These are phyloP conservation scores for Plemyria rubiginata DNA, from an alignment of 2,888 invertebrate species.

Conservation along the genomic window DNA sequence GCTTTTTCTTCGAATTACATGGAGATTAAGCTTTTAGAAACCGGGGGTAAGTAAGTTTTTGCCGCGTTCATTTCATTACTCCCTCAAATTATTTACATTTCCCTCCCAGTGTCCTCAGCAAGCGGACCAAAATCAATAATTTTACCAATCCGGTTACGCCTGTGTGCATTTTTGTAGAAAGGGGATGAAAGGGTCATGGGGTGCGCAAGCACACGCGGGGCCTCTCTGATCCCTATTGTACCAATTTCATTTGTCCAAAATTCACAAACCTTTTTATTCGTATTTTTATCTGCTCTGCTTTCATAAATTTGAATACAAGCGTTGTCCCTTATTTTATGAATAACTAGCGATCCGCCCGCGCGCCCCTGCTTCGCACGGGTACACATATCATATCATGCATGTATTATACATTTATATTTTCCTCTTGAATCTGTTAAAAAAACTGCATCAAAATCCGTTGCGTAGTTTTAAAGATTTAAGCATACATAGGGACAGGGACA, in stretches of 20 bases:
- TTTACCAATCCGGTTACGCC: conserved; percentile 35
- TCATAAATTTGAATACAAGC: conserved; percentile 4
- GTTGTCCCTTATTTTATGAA: not conserved
- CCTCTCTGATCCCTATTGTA: conserved; percentile 26
- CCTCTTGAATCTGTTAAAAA: too few species aligned
- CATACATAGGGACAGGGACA: too few species aligned
- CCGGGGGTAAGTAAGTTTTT: too few species aligned
- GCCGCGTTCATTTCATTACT: conserved; percentile 8
- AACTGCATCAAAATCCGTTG: too few species aligned
- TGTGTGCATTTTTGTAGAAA: conserved; percentile 19
- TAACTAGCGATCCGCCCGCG: too few species aligned
- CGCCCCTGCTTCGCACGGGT: too few species aligned
- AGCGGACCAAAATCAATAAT: conserved; percentile 36
- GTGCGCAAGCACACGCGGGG: conserved; percentile 40
- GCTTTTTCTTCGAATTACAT: too few species aligned
- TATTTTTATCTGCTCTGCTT: conserved; percentile 23
- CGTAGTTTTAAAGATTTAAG: too few species aligned
- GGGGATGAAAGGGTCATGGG: conserved; percentile 38
- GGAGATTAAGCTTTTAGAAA: too few species aligned
- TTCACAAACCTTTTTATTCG: conserved; percentile 17
- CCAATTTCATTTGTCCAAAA: conserved; percentile 24
- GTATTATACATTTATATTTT: too few species aligned
- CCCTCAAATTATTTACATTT: not conserved
- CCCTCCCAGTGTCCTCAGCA: conserved; percentile 17
- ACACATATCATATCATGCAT: too few species aligned